Base-by-base conservation (phyloP, 2,888 invertebrate genomes). In the Orthonevra nobilis region DNA sequence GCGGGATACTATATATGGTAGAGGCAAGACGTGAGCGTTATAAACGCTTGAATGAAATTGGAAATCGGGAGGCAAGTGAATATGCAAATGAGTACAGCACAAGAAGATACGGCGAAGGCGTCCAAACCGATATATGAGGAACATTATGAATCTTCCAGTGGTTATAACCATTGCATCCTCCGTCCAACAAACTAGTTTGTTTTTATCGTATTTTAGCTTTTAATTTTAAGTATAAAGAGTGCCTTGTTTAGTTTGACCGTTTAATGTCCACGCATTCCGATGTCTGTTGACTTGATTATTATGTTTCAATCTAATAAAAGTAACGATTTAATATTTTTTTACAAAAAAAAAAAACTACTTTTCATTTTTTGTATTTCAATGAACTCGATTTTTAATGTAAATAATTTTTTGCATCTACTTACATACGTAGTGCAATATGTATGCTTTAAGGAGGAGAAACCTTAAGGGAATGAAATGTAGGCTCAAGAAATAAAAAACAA, bases 1-100 rank as follows among this genome's bases (percentile, higher is more conserved):
- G 94, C 6, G 96, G 96, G 6, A 91, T 93, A 46, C 89, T 97
- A 3, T 97, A 95, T 86, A 90, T 96, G 79, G 92, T 96, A 0
- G 97, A 97, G 89, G 96, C 94, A 0, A 91, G 95, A 82, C 92
- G 95, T 32, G 93, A 94, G 63, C 92, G 92, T 56, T 95, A 95
- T 83, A 92, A 94, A 84, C 92, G 92, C 72, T 89, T 94, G 28
- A 93, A 94, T 86, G 93, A 93, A 85, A 92, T 93, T 86, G 91
- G 93, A 81, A 93, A 92, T 63, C 89, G 92, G 4, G 92, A 92
- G 61, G 92, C 92, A 1, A 91, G 92, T 9, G 92, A 88, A 40
- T 94, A 93, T 84, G 91, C 91, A 38, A 92, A 92, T 81, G 86
- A 87, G 26, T 87, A 85, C 17, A 42, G 42, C n/a, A 60, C 72